A percentile compares a stretch with the other conserved stretches of the same genome.
phyloP scores from a whole-genome alignment of 2,888 invertebrate species.

The Latrodectus hesperus region DNA sequence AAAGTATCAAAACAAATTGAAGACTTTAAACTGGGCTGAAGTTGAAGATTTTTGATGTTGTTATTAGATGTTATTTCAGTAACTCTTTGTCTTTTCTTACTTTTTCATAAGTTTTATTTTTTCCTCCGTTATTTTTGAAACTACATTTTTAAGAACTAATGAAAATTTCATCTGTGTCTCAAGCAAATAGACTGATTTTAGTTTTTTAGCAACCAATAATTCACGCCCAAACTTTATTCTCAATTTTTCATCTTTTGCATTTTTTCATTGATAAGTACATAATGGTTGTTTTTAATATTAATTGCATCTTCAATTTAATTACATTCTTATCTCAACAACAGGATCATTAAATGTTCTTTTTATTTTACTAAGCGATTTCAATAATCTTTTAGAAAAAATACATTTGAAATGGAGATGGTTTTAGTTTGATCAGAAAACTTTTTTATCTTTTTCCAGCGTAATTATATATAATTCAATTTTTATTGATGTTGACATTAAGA shows the following conservation, averaged over 20 bases:
- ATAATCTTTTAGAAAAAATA: too few relatives aligned
- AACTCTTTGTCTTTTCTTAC: conserved; percentile 45
- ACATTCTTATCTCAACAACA: not conserved
- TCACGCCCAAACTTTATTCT: not conserved
- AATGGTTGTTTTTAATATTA: not conserved
- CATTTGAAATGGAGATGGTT: too few relatives aligned
- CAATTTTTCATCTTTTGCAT: not conserved
- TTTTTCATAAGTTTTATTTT: conserved; percentile 12
- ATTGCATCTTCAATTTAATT: conserved; percentile 2
- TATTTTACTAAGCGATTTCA: too few relatives aligned
- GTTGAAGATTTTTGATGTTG: conserved; percentile 62
- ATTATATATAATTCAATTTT: too few relatives aligned
- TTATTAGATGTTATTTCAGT: conserved; percentile 66
- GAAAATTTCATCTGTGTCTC: conserved; percentile 41
- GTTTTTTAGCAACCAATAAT: conserved; percentile 27
- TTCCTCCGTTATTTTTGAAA: conserved; percentile 32
- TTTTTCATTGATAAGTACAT: not conserved
- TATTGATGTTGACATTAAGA: too few relatives aligned
- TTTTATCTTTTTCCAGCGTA: too few relatives aligned
- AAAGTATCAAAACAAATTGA: conserved; percentile 62
- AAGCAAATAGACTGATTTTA: conserved; percentile 35
- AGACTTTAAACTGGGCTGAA: conserved; percentile 56
- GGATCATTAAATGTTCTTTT: not conserved
- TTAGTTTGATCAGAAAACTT: too few relatives aligned
- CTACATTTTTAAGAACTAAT: conserved; percentile 41